Evolutionary conservation across 2,888 invertebrate genomes (phyloP), one percentile per base, ranked within the genome.

Genomic region (Zhuqinia jingwanae): DNA sequence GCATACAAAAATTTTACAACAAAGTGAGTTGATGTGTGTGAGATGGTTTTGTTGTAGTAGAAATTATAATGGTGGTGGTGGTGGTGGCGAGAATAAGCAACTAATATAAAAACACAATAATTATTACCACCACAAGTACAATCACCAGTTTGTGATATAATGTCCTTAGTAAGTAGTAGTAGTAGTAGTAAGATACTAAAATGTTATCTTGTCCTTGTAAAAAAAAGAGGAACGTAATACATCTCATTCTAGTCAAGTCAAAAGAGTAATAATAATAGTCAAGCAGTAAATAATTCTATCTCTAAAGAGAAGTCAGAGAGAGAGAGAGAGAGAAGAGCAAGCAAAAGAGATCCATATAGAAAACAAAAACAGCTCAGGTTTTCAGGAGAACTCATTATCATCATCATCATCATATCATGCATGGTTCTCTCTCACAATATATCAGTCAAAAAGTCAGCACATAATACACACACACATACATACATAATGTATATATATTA

Each of bases 131-230:
- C 17, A 63, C 30, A 2, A 11, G 25, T 11, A 10, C 47, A 1
- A 8, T n/a, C 15, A 47, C 56, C 20, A 56, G 17, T 56, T n/a
- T n/a, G n/a, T n/a, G n/a, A n/a, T n/a, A n/a, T n/a, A n/a, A n/a
- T n/a, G 20, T 20, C 56, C n/a, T 1, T 56, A 56, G 56, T 56
- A n/a, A 47, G n/a, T 47, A 47, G 47, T 47, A 58, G 58, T n/a
- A 58, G 30, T 30, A 13, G 36, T 36, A 36, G 68, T 84, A 85
- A 85, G 78, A 78, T 78, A 60, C 85, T n/a, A n/a, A n/a, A n/a
- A 47, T 47, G 47, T 56, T 17, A 70, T 70, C 85, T 60, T 85
- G 85, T 79, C 85, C 85, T 85, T 85, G 85, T 79, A 25, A 42
- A 60, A 80, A 73, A 68, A 68, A 3, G 84, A 84, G 47, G 76